Conservation (phyloP, 92 coral and sea anemone species). For the Epizoanthus scotinus region DNA sequence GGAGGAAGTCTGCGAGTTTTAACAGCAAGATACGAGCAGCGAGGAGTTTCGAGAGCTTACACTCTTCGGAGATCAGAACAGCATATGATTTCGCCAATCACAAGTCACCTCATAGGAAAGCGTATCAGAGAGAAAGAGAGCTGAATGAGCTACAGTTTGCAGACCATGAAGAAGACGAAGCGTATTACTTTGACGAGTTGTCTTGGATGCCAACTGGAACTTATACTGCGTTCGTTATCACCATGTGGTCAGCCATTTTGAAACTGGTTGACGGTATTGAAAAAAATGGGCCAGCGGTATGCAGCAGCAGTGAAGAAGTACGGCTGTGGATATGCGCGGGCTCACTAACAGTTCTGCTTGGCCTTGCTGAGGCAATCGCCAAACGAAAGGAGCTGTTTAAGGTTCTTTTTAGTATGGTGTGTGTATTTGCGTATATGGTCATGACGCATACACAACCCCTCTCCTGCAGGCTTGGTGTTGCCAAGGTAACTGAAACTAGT, state of each 20-base stretch:
- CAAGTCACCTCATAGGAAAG: constrained; percentile 28
- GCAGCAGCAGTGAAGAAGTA: constrained; percentile 78
- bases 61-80: constrained; percentile 18
- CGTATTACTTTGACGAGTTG: constrained; percentile 39
- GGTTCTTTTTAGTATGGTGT: constrained; percentile 70
- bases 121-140: constrained; percentile 45
- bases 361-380: constrained; percentile 76
- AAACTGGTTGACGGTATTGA: constrained; percentile 75
- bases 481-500: constrained; percentile 63
- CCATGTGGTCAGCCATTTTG: constrained; percentile 81
- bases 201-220: constrained; percentile 85
- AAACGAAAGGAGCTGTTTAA: constrained; percentile 68
- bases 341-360: constrained; percentile 60
- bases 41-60: constrained; percentile 30
- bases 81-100: constrained; percentile 72
- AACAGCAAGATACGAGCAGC: constrained; percentile 6
- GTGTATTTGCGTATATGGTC: constrained; percentile 74
- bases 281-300: constrained; percentile 69
- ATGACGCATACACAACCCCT: constrained; percentile 74
- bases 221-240: constrained; percentile 67
- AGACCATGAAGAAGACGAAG: constrained; percentile 28
- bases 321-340: constrained; percentile 85
- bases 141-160: constrained; percentile 38
- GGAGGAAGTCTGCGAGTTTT: constrained; percentile 5
- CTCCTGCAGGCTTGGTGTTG: constrained; percentile 75